Base-by-base conservation (phyloP, 2,113 vertebrate species). In the Hippopotamus amphibius region DNA sequence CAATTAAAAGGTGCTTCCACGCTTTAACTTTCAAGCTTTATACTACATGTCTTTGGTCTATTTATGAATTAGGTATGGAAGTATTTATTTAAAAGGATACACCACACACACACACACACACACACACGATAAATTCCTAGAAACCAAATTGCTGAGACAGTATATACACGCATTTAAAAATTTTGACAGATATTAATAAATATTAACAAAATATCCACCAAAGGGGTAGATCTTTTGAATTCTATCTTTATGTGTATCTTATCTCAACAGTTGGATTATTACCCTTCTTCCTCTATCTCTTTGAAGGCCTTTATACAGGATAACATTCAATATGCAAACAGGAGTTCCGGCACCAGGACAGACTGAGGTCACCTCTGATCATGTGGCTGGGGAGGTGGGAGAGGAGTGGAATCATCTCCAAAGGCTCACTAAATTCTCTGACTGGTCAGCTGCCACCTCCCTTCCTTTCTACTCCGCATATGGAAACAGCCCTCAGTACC, bases 1-100 rank as follows among this genome's bases (percentile, higher is more conserved):
- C 37, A 88, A 85, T 72, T 66, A 43, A 76, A 89, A 69, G 79
- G n/a, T 79, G 7, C 83, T 92, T 94, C 83, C 33, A 88, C 90
- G 68, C 24, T 95, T 97, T 93, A 90, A 94, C 77, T 94, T 92
- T 87, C 21, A 74, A 90, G 69, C 26, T 90, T 93, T 88, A 93
- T 1, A 46, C 28, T 82, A 41, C 61, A 48, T 65, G 14, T 61
- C 10, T 76, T 7, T 43, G 65, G 16, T 37, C 68, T 71, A 69
- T 71, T 53, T 87, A 80, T 6, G 26, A 43, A 61, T 50, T 33
- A 57, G 19, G 9, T 41, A 61, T 82, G 66, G 43, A n/a, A 72
- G 14, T 71, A 69, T 86, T 66, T 81, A 84, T 55, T 94, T 68
- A 95, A 90, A 90, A 96, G 72, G 24, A 59, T 2, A 53, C 55